These are phyloP conservation scores for Lophotis ruficrista DNA, from an alignment of 2,113 vertebrate genomes.

Conservation along the genomic window DNA sequence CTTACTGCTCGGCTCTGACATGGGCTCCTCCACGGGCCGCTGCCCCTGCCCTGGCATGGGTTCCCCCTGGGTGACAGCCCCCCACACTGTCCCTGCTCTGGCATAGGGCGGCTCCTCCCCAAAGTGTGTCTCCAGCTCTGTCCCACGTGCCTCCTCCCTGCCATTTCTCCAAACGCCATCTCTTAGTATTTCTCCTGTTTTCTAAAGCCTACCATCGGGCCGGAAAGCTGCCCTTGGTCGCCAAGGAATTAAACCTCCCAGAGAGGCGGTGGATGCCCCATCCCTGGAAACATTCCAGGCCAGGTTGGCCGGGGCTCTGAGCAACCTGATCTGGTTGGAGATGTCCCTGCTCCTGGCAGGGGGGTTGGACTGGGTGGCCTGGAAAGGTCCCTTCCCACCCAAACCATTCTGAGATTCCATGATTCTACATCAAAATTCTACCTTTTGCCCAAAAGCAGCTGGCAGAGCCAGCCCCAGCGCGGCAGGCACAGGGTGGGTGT, in stretches of 20 bases:
- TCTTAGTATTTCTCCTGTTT: not conserved
- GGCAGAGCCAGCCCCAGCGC: not conserved
- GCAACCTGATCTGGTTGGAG: too few species aligned
- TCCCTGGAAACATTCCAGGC: too few species aligned
- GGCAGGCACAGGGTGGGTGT: rapidly evolving
- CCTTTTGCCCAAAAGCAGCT: not conserved
- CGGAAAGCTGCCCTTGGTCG: not conserved
- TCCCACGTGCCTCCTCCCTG: not conserved
- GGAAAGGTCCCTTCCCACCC: too few species aligned
- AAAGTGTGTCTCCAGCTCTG: not conserved
- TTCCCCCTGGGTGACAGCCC: not conserved
- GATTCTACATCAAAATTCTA: too few species aligned
- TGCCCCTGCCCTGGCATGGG: not conserved
- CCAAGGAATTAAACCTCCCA: not conserved
- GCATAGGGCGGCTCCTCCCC: not conserved
- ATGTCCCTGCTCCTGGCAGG: too few species aligned
- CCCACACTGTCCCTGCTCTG: not conserved
- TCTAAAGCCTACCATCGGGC: not conserved
- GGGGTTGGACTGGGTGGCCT: too few species aligned
- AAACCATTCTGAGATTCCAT: too few species aligned
- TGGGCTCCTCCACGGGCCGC: not conserved
- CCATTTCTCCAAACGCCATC: not conserved
- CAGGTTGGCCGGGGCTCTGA: too few species aligned
- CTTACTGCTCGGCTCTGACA: not conserved
- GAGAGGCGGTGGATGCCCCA: too few species aligned